These are phyloP conservation scores for Crocallis elinguaria DNA, from an alignment of 2,888 invertebrate species.

Conservation along the genomic window DNA sequence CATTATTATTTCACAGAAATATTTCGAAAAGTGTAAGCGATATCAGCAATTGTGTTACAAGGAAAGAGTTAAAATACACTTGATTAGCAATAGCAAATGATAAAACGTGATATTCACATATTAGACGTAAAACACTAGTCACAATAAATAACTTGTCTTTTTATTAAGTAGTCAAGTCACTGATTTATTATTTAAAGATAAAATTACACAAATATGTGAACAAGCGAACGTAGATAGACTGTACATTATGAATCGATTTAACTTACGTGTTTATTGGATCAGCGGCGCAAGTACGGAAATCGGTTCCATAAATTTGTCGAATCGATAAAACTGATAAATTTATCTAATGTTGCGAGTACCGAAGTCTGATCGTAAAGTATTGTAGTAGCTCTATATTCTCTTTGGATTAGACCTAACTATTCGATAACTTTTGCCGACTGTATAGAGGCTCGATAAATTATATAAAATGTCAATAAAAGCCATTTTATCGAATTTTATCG, in stretches of 20 bases:
- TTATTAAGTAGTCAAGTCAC: conserved; percentile 49
- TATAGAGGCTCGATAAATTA: too few species aligned
- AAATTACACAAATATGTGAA: conserved; percentile 48
- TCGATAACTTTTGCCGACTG: too few species aligned
- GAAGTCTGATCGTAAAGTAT: too few species aligned
- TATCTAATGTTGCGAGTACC: too few species aligned
- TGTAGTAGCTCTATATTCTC: too few species aligned
- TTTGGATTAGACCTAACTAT: too few species aligned
- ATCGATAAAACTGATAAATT: too few species aligned
- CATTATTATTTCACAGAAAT: not conserved
- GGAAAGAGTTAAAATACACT: conserved; percentile 14
- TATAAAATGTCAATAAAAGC: too few species aligned
- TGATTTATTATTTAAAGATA: conserved; percentile 46
- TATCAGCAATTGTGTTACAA: not conserved
- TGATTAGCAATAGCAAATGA: conserved; percentile 6
- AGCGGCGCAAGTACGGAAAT: too few species aligned
- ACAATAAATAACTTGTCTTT: conserved; percentile 63
- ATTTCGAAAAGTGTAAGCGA: not conserved
- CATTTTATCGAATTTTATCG: too few species aligned
- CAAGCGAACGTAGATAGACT: conserved; percentile 43
- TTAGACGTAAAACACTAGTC: conserved; percentile 43
- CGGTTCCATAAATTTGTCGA: too few species aligned
- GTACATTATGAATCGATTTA: conserved; percentile 19
- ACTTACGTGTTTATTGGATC: too few species aligned
- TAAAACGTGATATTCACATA: conserved; percentile 19